Base-by-base conservation (phyloP, 2,113 vertebrate genomes). In the Erythrolamprus reginae region DNA sequence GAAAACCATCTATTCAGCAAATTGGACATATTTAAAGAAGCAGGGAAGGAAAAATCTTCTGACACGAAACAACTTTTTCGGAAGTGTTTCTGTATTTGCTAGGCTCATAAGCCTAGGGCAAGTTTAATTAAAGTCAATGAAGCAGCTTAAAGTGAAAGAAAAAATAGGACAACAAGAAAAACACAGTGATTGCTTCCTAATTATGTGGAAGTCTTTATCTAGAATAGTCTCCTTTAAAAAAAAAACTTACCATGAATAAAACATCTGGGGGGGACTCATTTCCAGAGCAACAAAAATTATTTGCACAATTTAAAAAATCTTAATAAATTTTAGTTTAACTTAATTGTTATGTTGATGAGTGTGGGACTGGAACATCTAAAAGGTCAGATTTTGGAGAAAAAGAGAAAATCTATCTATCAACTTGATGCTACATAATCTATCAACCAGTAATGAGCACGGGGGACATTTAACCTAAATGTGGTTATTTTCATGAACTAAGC, bases 71-170 rank as follows among this genome's bases (percentile, higher is more conserved):
- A 88, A 90, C 65, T 92, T 96, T 94, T 92, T 95, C 93, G 96
- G 91, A 94, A 95, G 94, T 92, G 91, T 90, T 96, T 97, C 93
- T 95, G 93, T 92, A 96, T 96, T 97, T 96, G 92, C 94, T 95
- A 94, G 95, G 92, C 96, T 96, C 95, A 94, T 96, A 96, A 96
- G 95, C 96, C 96, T 94, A 96, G 96, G 96, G 96, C 96, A 96
- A 96, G 96, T 97, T 97, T 97, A 97, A 97, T 97, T 97, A 96
- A 97, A 97, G 95, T 96, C 96, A 97, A 96, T 97, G 96, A 97
- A 97, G 96, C 96, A 97, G 94, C 96, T 96, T 97, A 97, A 96
- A 97, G 93, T 93, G 94, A 97, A 97, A 95, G 96, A 90, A 96
- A 97, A 96, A 96, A 96, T 92, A 97, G 95, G 95, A 95, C 95